A percentile compares a stretch with the other conserved stretches of the same genome.
These are phyloP conservation scores for Stenchaetothrips biformis DNA, from an alignment of 2,888 invertebrate genomes.

Conservation along the genomic window DNA sequence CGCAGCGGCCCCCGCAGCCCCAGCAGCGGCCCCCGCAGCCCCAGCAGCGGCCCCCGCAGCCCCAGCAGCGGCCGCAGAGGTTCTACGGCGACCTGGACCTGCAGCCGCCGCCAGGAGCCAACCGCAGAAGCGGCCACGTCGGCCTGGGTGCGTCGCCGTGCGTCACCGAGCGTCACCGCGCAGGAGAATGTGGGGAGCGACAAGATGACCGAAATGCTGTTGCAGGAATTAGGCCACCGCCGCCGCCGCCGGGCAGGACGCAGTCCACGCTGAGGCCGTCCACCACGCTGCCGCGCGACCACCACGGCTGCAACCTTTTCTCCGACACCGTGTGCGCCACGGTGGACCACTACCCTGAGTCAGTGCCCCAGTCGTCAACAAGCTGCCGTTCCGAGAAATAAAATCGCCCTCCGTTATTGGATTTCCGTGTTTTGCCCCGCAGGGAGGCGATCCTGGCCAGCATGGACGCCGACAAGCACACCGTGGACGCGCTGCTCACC, in stretches of 20 bases:
- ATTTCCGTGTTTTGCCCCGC: slow-evolving; percentile 37
- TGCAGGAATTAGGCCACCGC: slow-evolving; percentile 35
- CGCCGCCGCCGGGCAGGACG: slow-evolving; percentile 48
- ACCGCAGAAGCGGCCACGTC: slow-evolving; percentile 43
- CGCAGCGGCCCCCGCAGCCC: neutral
- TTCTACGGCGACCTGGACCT: slow-evolving; percentile 21
- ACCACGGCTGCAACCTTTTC: slow-evolving; percentile 46
- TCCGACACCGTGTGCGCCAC: slow-evolving; percentile 68
- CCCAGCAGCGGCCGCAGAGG: neutral
- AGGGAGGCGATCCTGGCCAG: slow-evolving; percentile 66
- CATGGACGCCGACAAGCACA: slow-evolving; percentile 44
- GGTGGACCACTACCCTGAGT: slow-evolving; percentile 72
- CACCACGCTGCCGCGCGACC: neutral
- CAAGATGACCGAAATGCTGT: no score
- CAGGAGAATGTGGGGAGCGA: no score
- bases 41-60: neutral
- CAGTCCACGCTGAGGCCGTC: slow-evolving; percentile 44
- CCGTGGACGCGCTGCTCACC: neutral
- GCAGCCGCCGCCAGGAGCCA: slow-evolving; percentile 34
- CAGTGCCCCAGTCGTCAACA: slow-evolving; percentile 44
- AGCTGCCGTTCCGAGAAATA: neutral
- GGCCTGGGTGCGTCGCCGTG: no score
- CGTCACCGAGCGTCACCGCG: no score
- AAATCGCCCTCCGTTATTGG: neutral
- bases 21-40: neutral